Evolutionary conservation across 2,113 vertebrate genomes (phyloP), one percentile per base, ranked within the genome.

Genomic region (Microcebus jonahi): DNA sequence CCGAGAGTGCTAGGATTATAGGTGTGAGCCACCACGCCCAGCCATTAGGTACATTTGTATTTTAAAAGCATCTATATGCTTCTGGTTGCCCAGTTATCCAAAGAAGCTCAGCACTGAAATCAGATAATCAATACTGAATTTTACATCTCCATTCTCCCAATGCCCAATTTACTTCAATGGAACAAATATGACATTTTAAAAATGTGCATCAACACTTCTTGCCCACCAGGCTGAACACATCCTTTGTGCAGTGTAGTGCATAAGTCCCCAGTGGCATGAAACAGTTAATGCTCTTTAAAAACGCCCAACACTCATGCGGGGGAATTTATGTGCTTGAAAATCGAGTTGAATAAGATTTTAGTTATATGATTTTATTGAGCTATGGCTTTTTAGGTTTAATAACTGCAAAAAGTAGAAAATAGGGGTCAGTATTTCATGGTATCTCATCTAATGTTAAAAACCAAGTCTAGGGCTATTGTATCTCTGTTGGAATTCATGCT

Each of bases 381-480:
- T 71, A 67, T 39, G n/a, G 1, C 0, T 84, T 12, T 93, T 95
- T 75, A 59, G 0, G 8, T 83, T 91, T 91, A 90, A 97, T 79
- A 92, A 68, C 39, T 73, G 29, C n/a, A 36, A 95, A 57, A 94
- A 77, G 12, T 97, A 87, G 59, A 82, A 97, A 97, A 95, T 55
- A 83, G 76, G 45, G 9, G 39, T 89, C 23, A 61, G 2, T 77
- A 82, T 82, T 91, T 93, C 57, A 88, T 71, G 23, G 25, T 67
- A 50, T 71, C 39, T 95, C 25, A 59, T 63, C 25, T 80, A 65
- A 68, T 73, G 48, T 50, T 90, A 63, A 68, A 48, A 73, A 39
- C 8, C 12, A 42, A 8, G 2, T 68, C 15, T 18, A 53, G 31
- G 45, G 50, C 57, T 65, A 3, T 42, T 45, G 29, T 7, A n/a